These are phyloP conservation scores for Clistopyga incitator DNA, from an alignment of 2,888 invertebrate genomes.

Conservation along the genomic window DNA sequence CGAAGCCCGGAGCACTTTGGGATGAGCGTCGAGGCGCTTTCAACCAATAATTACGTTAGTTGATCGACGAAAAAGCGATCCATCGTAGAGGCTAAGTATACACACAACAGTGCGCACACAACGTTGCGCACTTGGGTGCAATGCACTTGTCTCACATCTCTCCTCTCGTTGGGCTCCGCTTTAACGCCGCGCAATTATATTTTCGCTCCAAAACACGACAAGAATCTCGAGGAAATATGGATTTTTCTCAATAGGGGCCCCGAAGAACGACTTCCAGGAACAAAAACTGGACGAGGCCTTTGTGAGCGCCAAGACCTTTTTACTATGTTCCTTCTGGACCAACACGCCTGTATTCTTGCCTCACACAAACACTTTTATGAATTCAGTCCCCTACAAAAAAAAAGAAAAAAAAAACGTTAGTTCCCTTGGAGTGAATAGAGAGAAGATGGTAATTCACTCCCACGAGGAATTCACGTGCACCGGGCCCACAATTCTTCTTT, in stretches of 20 bases:
- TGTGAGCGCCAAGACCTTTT: slow-evolving; percentile 6
- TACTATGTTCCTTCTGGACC: slow-evolving; percentile 41
- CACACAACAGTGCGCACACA: not conserved
- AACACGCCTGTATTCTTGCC: slow-evolving; percentile 39
- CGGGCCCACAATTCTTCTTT: slow-evolving; percentile 8
- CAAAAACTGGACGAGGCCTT: slow-evolving; percentile 9
- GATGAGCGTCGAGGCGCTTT: slow-evolving; percentile 49
- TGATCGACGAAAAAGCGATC: slow-evolving; percentile 63
- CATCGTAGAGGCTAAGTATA: slow-evolving; percentile 53
- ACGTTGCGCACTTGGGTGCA: not conserved
- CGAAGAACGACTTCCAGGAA: slow-evolving; percentile 37
- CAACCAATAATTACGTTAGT: slow-evolving; percentile 64
- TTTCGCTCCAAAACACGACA: slow-evolving; percentile 40
- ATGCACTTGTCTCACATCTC: slow-evolving; percentile 31
- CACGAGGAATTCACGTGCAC: slow-evolving; percentile 55
- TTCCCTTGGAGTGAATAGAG: slow-evolving; percentile 19
- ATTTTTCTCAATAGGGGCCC: slow-evolving; percentile 7
- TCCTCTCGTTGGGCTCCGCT: not conserved
- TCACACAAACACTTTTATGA: slow-evolving; percentile 27
- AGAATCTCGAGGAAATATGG: slow-evolving; percentile 23
- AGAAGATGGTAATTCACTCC: slow-evolving; percentile 62
- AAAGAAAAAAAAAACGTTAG: slow-evolving; percentile 26
- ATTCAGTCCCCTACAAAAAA: slow-evolving; percentile 12
- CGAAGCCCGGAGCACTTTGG: slow-evolving; percentile 19
- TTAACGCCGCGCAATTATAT: slow-evolving; percentile 10